These are phyloP conservation scores for Plemyria rubiginata DNA, from an alignment of 2,888 invertebrate species.

Conservation along the genomic window DNA sequence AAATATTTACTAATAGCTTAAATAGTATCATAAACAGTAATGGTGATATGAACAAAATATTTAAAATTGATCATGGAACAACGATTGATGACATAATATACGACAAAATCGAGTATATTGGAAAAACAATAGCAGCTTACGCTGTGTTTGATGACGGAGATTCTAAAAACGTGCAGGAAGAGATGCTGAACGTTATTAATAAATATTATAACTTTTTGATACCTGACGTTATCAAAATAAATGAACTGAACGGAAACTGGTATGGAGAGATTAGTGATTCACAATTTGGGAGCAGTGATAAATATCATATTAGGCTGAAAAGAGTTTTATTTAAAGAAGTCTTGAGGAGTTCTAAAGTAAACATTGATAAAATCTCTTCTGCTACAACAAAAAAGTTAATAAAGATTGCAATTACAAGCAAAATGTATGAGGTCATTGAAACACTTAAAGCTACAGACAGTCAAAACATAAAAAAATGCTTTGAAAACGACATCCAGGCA, in stretches of 20 bases:
- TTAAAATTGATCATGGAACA: neutral
- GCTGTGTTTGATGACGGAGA: neutral
- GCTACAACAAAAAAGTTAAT: neutral
- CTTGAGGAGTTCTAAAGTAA: neutral
- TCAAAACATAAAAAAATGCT: neutral
- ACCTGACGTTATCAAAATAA: constrained; percentile 1
- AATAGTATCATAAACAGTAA: neutral
- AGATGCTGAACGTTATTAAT: neutral
- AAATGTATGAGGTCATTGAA: neutral
- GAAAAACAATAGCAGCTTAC: neutral
- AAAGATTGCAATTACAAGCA: neutral
- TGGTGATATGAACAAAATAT: neutral
- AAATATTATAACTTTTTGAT: neutral
- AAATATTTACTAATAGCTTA: neutral
- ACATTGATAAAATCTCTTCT: neutral
- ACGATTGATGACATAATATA: neutral
- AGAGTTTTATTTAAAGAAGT: neutral
- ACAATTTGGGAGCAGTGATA: neutral
- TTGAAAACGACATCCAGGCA: neutral
- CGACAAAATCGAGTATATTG: neutral
- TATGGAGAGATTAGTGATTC: neutral
- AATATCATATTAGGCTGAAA: neutral
- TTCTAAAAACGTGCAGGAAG: neutral
- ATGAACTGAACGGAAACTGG: neutral
- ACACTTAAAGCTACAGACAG: neutral